A percentile compares a stretch with the other conserved stretches of the same genome.
These are phyloP conservation scores for Margaritifera margaritifera DNA, from an alignment of 2,888 invertebrate species.

Conservation along the genomic window DNA sequence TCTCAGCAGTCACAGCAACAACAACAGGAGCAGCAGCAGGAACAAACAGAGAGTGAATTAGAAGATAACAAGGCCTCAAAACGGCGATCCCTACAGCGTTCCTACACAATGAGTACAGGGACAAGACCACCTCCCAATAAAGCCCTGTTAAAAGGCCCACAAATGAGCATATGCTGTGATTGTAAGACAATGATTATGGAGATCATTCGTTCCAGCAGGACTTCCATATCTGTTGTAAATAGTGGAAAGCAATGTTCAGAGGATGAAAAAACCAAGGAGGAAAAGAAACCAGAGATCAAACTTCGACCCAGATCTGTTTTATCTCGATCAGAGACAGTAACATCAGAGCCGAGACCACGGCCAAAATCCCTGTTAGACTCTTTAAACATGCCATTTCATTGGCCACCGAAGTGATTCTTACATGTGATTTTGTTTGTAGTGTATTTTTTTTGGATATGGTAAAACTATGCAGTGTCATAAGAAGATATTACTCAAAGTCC, in stretches of 20 bases:
- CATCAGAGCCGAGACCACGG: too few relatives aligned
- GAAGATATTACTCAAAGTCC: too few relatives aligned
- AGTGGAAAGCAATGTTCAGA: slow-evolving; percentile 20
- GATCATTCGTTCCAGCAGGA: slow-evolving; percentile 91
- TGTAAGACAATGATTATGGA: slow-evolving; percentile 95
- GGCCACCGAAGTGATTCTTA: too few relatives aligned
- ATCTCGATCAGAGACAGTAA: too few relatives aligned
- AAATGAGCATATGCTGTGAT: slow-evolving; percentile 94
- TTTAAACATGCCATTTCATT: too few relatives aligned
- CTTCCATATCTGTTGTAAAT: slow-evolving; percentile 60
- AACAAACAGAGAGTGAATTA: slow-evolving; percentile 2
- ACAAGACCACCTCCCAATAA: slow-evolving; percentile 44
- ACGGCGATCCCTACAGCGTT: slow-evolving; percentile 48
- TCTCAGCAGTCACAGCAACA: slow-evolving; percentile 38
- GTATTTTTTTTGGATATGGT: too few relatives aligned
- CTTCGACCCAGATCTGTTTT: too few relatives aligned
- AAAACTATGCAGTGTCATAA: too few relatives aligned
- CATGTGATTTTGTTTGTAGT: too few relatives aligned
- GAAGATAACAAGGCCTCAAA: slow-evolving; percentile 32
- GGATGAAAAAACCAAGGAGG: too few relatives aligned
- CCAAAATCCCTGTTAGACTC: too few relatives aligned
- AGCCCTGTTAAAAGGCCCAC: slow-evolving; percentile 75
- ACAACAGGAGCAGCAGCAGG: slow-evolving; percentile 12
- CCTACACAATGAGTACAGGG: slow-evolving; percentile 50
- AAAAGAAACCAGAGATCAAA: too few relatives aligned